Conservation (phyloP, 2,888 invertebrate species). For the Archips xylosteana region DNA sequence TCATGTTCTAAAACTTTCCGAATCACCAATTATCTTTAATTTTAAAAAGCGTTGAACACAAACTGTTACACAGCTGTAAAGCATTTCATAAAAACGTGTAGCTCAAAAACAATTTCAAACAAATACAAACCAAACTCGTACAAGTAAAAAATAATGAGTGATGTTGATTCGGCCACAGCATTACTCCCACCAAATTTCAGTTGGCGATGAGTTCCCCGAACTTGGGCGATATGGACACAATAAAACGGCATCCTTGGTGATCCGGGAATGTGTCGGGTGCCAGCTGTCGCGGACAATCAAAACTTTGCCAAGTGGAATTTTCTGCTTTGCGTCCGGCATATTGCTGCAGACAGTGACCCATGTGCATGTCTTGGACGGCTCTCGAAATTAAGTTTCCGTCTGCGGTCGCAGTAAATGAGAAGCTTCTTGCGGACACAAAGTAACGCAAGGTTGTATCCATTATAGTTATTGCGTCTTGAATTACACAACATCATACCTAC, state of each 20-base stretch:
- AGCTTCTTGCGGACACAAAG: background rate
- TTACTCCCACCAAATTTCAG: conserved; percentile 62
- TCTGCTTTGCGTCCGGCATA: conserved; percentile 79
- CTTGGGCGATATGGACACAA: conserved; percentile 77
- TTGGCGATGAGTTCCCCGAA: conserved; percentile 70
- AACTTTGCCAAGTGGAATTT: conserved; percentile 83
- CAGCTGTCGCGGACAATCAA: conserved; percentile 85
- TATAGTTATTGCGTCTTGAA: background rate
- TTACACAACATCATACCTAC: no score
- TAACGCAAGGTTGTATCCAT: background rate
- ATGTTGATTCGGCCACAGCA: conserved; percentile 39
- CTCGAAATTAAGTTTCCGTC: conserved; percentile 31
- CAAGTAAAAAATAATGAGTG: conserved; percentile 29
- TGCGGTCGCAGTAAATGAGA: background rate
- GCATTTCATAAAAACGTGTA: background rate
- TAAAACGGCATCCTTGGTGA: conserved; percentile 74
- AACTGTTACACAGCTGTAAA: background rate
- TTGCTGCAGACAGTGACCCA: conserved; percentile 65
- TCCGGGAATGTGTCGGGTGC: conserved; percentile 80
- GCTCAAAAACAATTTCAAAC: background rate
- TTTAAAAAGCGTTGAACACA: background rate
- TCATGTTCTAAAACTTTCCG: no score
- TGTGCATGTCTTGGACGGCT: conserved; percentile 37
- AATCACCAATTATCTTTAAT: background rate
- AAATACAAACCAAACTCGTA: background rate